Conservation (phyloP, 2,113 vertebrate species). For the Gymnarchus niloticus region DNA sequence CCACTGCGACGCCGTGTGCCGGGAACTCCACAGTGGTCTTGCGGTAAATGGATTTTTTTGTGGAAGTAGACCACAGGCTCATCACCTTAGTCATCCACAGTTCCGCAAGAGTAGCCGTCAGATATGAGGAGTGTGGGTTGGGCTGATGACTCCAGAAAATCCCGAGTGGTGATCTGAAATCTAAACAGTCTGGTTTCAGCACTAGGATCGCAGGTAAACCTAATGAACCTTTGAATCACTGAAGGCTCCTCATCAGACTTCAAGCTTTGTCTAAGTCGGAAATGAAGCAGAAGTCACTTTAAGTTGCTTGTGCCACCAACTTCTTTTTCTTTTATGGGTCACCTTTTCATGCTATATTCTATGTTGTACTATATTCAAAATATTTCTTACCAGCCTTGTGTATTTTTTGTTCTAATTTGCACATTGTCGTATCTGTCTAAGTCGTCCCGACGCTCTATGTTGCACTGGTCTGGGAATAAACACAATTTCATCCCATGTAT, state of each 20-base stretch:
- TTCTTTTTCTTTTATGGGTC: too few species aligned
- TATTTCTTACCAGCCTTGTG: too few species aligned
- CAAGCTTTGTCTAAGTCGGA: not conserved
- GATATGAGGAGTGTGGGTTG: not conserved
- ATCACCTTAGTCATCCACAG: not conserved
- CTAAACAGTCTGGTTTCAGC: not conserved
- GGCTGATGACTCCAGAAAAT: not conserved
- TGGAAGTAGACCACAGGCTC: not conserved
- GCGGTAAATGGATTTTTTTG: not conserved
- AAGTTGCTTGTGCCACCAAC: too few species aligned
- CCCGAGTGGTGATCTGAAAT: not conserved
- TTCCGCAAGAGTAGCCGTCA: not conserved
- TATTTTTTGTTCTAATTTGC: too few species aligned
- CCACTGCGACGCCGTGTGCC: not conserved
- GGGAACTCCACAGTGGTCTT: not conserved
- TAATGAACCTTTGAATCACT: not conserved
- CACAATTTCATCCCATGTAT: too few species aligned
- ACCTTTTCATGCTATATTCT: too few species aligned
- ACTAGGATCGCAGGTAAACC: not conserved
- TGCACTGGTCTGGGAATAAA: too few species aligned
- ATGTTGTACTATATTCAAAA: too few species aligned
- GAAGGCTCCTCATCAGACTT: not conserved
- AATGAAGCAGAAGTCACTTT: not conserved
- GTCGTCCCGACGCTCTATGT: too few species aligned
- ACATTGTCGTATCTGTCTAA: too few species aligned